phyloP scores from a whole-genome alignment of 1,140 invertebrate genomes.

The Sitophilus oryzae region DNA sequence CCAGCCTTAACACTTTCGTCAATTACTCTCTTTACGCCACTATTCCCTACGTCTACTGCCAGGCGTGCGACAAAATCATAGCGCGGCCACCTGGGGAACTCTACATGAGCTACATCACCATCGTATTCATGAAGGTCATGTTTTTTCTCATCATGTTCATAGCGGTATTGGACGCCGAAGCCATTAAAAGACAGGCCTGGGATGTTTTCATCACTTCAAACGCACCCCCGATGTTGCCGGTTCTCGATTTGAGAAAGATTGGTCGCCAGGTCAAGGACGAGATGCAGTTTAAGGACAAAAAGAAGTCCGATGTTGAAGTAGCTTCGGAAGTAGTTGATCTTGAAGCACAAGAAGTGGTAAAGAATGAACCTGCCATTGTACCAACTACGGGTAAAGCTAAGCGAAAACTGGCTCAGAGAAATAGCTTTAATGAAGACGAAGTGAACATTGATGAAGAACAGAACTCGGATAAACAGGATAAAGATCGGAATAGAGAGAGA shows the following conservation, averaged over 20 bases:
- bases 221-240: slow-evolving; percentile 49
- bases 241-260: slow-evolving; percentile 53
- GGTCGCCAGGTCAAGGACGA: slow-evolving; percentile 36
- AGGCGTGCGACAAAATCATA: slow-evolving; percentile 64
- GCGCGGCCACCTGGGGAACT: slow-evolving; percentile 77
- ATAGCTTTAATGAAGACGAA: slow-evolving; percentile 24
- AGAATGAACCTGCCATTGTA: slow-evolving; percentile 31
- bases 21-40: slow-evolving; percentile 76
- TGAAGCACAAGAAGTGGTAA: slow-evolving; percentile 18
- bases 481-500: slow-evolving; percentile 7
- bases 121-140: slow-evolving; percentile 57
- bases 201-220: slow-evolving; percentile 34
- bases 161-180: slow-evolving; percentile 70
- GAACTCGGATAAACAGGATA: slow-evolving; percentile 15
- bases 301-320: slow-evolving; percentile 22
- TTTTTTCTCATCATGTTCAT: slow-evolving; percentile 62
- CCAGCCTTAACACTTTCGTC: slow-evolving; percentile 53
- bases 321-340: slow-evolving; percentile 16
- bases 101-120: slow-evolving; percentile 60
- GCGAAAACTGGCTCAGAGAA: slow-evolving; percentile 32
- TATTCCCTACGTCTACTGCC: slow-evolving; percentile 69
- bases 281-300: slow-evolving; percentile 33
- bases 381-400: slow-evolving; percentile 38
- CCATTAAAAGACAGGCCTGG: slow-evolving; percentile 53
- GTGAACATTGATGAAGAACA: slow-evolving; percentile 9